Percentiles rank a stretch among this genome's conserved stretches.
phyloP scores from a whole-genome alignment of 2,113 vertebrate species.

The Dryoscopus gambensis region DNA sequence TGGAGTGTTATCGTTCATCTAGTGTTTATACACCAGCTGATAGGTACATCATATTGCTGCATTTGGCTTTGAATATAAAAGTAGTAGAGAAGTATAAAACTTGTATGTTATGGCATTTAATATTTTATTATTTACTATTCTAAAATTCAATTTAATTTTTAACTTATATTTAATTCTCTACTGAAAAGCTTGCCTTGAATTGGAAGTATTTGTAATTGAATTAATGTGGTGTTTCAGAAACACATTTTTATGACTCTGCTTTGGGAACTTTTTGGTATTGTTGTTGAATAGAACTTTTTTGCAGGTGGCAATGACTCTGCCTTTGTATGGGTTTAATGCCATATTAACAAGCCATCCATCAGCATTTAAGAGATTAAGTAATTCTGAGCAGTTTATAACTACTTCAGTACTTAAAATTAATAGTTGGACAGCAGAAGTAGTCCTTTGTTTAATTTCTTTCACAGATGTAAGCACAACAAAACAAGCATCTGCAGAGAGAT shows the following conservation, averaged over 20 bases:
- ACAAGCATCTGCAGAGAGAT: not conserved
- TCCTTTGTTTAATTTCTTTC: not conserved
- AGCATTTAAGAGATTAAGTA: not conserved
- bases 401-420: not conserved
- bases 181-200: not conserved
- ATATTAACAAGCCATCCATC: not conserved
- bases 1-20: not conserved
- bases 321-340: not conserved
- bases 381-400: not conserved
- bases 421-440: not conserved
- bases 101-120: not conserved
- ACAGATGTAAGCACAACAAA: not conserved
- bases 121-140: not conserved
- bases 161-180: not conserved
- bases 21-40: not conserved
- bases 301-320: not conserved
- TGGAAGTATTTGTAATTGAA: not conserved
- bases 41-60: not conserved
- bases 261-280: not conserved
- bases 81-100: not conserved
- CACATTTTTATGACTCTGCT: not conserved
- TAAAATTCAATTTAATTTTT: rapidly evolving
- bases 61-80: not conserved
- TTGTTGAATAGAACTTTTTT: not conserved
- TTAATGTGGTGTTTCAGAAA: not conserved